These are phyloP conservation scores for Pampusana beccarii DNA, from an alignment of 2,113 vertebrate genomes.

Conservation along the genomic window DNA sequence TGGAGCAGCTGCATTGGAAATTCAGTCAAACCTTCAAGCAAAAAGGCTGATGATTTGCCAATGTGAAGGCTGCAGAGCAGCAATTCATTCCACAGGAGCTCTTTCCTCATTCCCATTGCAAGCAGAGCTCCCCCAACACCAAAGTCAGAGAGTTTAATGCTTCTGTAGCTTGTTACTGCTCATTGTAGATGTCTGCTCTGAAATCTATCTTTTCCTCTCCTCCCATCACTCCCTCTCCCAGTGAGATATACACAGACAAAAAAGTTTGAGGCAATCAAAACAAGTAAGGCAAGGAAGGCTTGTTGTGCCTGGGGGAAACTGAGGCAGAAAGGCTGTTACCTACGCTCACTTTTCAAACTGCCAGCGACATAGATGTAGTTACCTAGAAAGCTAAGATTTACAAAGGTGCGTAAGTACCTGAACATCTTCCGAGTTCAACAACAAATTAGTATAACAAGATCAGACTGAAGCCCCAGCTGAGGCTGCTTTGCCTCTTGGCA, in stretches of 20 bases:
- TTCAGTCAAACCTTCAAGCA: neutral
- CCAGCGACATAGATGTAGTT: rapidly evolving
- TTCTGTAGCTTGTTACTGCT: neutral
- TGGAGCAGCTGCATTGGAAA: neutral
- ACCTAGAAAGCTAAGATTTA: neutral
- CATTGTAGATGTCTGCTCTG: neutral
- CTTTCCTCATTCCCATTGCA: neutral
- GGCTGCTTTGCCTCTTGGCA: neutral
- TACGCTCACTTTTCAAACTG: neutral
- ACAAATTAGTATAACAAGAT: neutral
- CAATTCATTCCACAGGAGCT: neutral
- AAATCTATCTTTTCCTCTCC: neutral
- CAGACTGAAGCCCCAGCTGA: neutral
- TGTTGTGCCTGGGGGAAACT: neutral
- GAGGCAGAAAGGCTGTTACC: neutral
- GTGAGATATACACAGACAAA: rapidly evolving
- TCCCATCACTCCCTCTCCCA: neutral
- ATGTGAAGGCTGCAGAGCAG: neutral
- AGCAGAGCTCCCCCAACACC: neutral
- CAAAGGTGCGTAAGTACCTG: neutral
- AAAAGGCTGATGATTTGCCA: neutral
- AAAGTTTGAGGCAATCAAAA: neutral
- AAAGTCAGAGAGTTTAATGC: neutral
- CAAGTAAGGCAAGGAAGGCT: neutral
- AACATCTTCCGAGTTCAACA: neutral